Evolutionary conservation across 2,888 invertebrate genomes (phyloP).

Genomic region (Philereme vetulata): DNA sequence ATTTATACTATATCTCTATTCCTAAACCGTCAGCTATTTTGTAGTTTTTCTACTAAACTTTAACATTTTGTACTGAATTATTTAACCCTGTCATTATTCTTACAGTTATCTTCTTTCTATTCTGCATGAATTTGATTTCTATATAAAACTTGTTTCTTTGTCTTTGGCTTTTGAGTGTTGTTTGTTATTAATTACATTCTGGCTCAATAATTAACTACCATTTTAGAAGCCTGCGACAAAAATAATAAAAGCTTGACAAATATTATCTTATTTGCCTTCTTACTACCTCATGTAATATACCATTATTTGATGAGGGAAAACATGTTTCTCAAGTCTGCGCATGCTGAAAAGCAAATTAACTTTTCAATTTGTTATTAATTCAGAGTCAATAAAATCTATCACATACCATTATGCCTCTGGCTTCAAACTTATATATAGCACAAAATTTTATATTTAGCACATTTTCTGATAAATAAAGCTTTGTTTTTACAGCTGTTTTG

Average conservation of each 20-base stretch:
- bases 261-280: slow-evolving; percentile 65
- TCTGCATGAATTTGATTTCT: slow-evolving; percentile 46
- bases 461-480: slow-evolving; percentile 59
- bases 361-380: slow-evolving; percentile 37
- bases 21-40: slow-evolving; percentile 49
- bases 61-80: slow-evolving; percentile 45
- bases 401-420: slow-evolving; percentile 63
- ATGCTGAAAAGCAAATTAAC: slow-evolving; percentile 62
- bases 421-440: slow-evolving; percentile 68
- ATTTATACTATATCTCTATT: slow-evolving; percentile 57
- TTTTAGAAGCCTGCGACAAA: slow-evolving; percentile 68
- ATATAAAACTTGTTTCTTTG: slow-evolving; percentile 34
- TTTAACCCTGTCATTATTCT: slow-evolving; percentile 28
- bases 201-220: slow-evolving; percentile 71
- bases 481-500: slow-evolving; percentile 67
- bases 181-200: slow-evolving; percentile 72
- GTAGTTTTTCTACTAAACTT: slow-evolving; percentile 39
- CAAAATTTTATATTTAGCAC: slow-evolving; percentile 64
- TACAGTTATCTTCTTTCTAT: slow-evolving; percentile 41
- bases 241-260: slow-evolving; percentile 64
- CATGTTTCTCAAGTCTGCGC: slow-evolving; percentile 64
- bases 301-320: slow-evolving; percentile 43
- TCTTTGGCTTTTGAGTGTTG: slow-evolving; percentile 41
- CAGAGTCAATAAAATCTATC: slow-evolving; percentile 26
- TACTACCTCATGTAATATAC: slow-evolving; percentile 53